Evolutionary conservation across 2,797 vertebrate species (phyloP).

Genomic region (Aldrovandia affinis): DNA sequence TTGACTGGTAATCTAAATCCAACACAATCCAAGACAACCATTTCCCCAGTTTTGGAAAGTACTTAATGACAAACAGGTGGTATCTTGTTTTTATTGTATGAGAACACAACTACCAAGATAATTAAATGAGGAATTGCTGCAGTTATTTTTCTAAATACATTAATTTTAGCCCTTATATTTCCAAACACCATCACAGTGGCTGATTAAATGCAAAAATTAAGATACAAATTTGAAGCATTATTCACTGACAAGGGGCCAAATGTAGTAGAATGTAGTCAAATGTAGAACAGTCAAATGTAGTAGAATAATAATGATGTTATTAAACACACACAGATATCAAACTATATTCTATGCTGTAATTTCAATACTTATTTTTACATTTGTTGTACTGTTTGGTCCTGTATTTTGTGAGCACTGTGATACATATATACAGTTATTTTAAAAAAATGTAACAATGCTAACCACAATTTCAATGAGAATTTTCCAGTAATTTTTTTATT

Average conservation of each 20-base stretch:
- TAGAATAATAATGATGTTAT: not conserved
- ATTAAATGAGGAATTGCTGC: not conserved
- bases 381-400: not conserved
- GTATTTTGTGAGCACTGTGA: not conserved
- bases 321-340: not conserved
- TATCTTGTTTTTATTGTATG: not conserved
- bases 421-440: too few species aligned
- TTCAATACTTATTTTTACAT: not conserved
- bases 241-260: not conserved
- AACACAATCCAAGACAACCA: not conserved
- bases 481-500: too few species aligned
- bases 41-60: not conserved
- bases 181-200: not conserved
- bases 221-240: not conserved
- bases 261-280: too few species aligned
- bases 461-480: too few species aligned
- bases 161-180: not conserved
- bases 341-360: not conserved
- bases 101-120: not conserved
- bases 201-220: not conserved
- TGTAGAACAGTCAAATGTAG: not conserved
- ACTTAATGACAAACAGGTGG: not conserved
- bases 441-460: too few species aligned
- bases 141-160: not conserved
- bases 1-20: not conserved